phyloP scores from a whole-genome alignment of 2,113 vertebrate genomes.

The Oreotragus oreotragus region DNA sequence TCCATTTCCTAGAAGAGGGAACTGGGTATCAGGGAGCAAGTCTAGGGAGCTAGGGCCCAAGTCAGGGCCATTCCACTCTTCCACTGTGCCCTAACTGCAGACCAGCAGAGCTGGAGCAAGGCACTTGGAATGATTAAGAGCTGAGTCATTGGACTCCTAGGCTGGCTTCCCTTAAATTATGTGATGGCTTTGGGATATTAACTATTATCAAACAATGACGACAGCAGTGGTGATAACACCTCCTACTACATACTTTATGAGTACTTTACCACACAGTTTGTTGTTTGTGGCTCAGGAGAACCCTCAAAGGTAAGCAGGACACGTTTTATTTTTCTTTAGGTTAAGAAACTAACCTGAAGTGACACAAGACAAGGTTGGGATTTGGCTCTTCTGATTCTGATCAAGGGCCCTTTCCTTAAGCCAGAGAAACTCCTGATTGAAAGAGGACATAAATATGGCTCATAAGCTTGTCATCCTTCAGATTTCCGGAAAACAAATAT shows the following conservation, averaged over 20 bases:
- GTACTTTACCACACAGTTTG: neutral
- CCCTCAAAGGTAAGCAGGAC: neutral
- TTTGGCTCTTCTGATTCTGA: neutral
- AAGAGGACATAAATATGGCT: neutral
- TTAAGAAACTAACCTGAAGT: neutral
- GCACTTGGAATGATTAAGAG: neutral
- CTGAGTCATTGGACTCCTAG: neutral
- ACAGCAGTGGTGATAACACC: neutral
- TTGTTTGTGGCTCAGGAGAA: neutral
- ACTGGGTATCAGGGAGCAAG: neutral
- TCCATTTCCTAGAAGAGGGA: neutral
- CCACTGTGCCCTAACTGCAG: neutral
- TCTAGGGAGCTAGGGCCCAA: neutral
- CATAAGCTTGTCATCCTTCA: neutral
- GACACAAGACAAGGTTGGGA: neutral
- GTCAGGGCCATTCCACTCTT: neutral
- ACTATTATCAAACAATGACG: neutral
- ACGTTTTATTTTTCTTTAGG: neutral
- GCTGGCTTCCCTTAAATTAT: neutral
- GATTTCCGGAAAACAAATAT: neutral
- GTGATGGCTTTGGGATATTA: neutral
- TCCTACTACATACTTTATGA: neutral
- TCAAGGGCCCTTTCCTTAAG: neutral
- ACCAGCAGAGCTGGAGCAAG: neutral
- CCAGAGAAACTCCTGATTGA: neutral